phyloP scores from a whole-genome alignment of 2,888 invertebrate species.

The Pristionchus exspectatus region DNA sequence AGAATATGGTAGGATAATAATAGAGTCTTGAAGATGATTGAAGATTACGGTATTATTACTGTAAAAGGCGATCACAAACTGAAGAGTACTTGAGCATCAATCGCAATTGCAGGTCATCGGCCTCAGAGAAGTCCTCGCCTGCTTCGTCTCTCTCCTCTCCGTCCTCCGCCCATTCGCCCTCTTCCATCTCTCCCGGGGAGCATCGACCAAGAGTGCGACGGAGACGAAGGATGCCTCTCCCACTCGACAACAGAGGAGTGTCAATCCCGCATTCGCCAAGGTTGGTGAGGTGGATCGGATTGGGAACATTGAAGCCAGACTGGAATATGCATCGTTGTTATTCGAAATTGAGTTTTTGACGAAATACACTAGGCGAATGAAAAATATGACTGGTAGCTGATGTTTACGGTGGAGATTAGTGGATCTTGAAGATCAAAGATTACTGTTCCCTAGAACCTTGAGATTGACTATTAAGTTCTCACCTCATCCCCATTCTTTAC shows the following conservation, averaged over 20 bases:
- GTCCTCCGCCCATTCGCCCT: slow-evolving; percentile 50
- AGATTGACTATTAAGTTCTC: not conserved
- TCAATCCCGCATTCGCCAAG: slow-evolving; percentile 52
- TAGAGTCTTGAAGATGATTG: too few relatives aligned
- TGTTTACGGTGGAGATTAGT: too few relatives aligned
- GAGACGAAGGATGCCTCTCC: not conserved
- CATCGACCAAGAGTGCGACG: slow-evolving; percentile 17
- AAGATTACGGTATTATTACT: not conserved
- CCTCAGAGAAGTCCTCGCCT: slow-evolving; percentile 32
- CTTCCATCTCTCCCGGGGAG: slow-evolving; percentile 44
- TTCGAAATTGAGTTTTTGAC: too few relatives aligned
- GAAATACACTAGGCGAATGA: too few relatives aligned
- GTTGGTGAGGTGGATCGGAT: not conserved
- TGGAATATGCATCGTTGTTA: too few relatives aligned
- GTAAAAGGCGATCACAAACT: not conserved
- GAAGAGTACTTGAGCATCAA: not conserved
- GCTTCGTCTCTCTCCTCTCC: slow-evolving; percentile 48
- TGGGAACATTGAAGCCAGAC: not conserved
- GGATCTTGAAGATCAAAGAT: not conserved
- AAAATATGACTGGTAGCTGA: too few relatives aligned
- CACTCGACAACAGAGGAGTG: slow-evolving; percentile 19
- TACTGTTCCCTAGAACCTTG: not conserved
- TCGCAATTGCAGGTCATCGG: slow-evolving; percentile 22
- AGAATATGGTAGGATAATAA: not conserved
- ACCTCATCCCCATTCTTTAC: not conserved